Conservation (phyloP, 2,113 vertebrate genomes). For the Fregetta grallaria region DNA sequence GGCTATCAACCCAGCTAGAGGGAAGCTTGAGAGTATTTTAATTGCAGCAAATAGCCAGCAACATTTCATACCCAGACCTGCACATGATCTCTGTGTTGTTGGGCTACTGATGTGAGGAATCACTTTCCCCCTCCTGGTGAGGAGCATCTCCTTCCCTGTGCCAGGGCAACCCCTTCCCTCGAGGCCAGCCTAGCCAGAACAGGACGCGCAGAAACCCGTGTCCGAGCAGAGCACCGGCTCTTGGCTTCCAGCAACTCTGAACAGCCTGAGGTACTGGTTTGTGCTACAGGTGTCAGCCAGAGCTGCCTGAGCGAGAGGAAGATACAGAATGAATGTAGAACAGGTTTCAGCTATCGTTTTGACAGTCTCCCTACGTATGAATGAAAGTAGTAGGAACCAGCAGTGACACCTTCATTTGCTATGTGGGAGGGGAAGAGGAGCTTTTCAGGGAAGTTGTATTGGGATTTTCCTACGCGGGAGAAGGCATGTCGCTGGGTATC, state of each 20-base stretch:
- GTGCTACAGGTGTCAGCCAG: neutral
- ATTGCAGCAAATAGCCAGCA: neutral
- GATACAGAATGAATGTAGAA: accelerated
- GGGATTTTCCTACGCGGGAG: neutral
- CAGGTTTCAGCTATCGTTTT: neutral
- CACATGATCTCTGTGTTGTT: accelerated
- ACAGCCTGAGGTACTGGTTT: neutral
- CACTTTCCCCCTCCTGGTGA: neutral
- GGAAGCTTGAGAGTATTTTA: neutral
- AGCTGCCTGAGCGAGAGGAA: neutral
- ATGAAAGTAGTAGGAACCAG: neutral
- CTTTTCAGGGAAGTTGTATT: neutral
- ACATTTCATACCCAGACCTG: neutral
- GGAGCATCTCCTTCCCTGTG: neutral
- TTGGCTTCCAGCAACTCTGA: neutral
- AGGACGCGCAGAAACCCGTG: accelerated
- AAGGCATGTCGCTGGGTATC: accelerated
- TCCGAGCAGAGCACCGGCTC: accelerated
- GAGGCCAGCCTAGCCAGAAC: neutral
- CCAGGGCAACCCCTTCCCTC: neutral
- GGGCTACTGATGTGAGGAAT: neutral
- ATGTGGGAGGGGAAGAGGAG: neutral
- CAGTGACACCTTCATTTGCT: neutral
- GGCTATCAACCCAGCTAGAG: neutral
- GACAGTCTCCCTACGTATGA: neutral